A percentile compares a stretch with the other conserved stretches of the same genome.
These are phyloP conservation scores for Scaptomyza reducta DNA, from an alignment of 2,888 invertebrate genomes.

Conservation along the genomic window DNA sequence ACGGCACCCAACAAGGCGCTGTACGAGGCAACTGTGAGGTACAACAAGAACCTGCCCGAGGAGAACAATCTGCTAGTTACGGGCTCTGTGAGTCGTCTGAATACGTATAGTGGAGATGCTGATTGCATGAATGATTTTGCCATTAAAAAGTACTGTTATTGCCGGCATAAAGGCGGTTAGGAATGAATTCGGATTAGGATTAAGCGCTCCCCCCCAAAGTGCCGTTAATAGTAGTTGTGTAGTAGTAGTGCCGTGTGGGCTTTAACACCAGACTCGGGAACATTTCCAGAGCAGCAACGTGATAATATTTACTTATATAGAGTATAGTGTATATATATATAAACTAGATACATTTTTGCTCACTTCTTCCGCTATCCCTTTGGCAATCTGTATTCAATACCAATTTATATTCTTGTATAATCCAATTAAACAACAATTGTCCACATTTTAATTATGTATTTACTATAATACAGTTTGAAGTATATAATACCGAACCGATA, in stretches of 20 bases:
- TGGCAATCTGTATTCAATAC: slow-evolving; percentile 14
- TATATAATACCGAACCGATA: slow-evolving; percentile 24
- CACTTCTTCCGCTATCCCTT: slow-evolving; percentile 5
- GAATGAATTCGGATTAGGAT: slow-evolving; percentile 5
- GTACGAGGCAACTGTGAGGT: slow-evolving; percentile 89
- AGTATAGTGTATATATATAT: not conserved
- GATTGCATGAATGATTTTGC: slow-evolving; percentile 85
- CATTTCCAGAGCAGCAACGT: slow-evolving; percentile 47
- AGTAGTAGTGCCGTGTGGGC: slow-evolving; percentile 38
- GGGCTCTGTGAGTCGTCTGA: slow-evolving; percentile 87
- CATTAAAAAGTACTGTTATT: slow-evolving; percentile 87
- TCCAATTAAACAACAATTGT: slow-evolving; percentile 9
- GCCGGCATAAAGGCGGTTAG: slow-evolving; percentile 72
- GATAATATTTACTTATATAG: slow-evolving; percentile 45
- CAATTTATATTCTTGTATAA: slow-evolving; percentile 12
- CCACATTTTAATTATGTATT: slow-evolving; percentile 33
- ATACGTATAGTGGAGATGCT: slow-evolving; percentile 85
- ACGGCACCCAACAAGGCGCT: slow-evolving; percentile 88
- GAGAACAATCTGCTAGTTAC: slow-evolving; percentile 84
- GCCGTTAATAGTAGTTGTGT: slow-evolving; percentile 50
- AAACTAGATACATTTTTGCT: slow-evolving; percentile 19
- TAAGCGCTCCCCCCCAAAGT: slow-evolving; percentile 44
- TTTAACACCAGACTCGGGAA: slow-evolving; percentile 36
- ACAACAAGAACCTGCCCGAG: slow-evolving; percentile 66
- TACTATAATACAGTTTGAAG: slow-evolving; percentile 23